These are phyloP conservation scores for Antennarius maculatus DNA, from an alignment of 2,797 vertebrate genomes.

Conservation along the genomic window DNA sequence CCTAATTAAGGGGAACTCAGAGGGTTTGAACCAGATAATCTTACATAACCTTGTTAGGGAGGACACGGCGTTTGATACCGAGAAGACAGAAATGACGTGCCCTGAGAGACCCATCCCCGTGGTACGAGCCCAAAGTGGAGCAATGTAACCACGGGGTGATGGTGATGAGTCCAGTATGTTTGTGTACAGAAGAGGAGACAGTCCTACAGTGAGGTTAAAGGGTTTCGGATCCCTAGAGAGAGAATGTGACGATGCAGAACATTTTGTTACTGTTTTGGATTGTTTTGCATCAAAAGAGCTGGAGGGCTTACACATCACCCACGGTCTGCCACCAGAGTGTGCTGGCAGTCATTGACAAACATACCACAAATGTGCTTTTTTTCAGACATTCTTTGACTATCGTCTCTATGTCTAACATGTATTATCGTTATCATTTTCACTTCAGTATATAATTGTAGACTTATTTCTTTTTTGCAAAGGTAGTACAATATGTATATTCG, in stretches of 20 bases:
- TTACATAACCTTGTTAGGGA: constrained; percentile 84
- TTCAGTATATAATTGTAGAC: no score
- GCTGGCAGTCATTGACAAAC: constrained; percentile 13
- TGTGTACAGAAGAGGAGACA: constrained; percentile 23
- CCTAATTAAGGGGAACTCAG: constrained; percentile 85
- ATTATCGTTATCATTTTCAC: no score
- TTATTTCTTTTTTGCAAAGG: no score
- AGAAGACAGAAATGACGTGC: constrained; percentile 75
- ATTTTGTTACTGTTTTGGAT: not conserved
- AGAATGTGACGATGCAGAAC: not conserved
- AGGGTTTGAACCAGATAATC: constrained; percentile 86
- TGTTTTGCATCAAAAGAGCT: not conserved
- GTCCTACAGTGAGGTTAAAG: constrained; percentile 17
- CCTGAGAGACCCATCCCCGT: constrained; percentile 66
- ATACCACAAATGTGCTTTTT: not conserved
- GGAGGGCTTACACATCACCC: not conserved
- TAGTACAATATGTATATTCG: no score
- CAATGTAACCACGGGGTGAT: constrained; percentile 29
- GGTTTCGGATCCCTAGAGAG: constrained; percentile 11
- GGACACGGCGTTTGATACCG: constrained; percentile 78
- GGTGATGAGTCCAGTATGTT: constrained; percentile 33
- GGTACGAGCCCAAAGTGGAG: constrained; percentile 48
- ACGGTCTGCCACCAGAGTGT: constrained; percentile 9
- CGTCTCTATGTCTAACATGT: not conserved
- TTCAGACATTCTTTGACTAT: not conserved